A percentile compares a stretch with the other conserved stretches of the same genome.
These are phyloP conservation scores for Sminthopsis crassicaudata DNA, from an alignment of 2,113 vertebrate genomes.

Conservation along the genomic window DNA sequence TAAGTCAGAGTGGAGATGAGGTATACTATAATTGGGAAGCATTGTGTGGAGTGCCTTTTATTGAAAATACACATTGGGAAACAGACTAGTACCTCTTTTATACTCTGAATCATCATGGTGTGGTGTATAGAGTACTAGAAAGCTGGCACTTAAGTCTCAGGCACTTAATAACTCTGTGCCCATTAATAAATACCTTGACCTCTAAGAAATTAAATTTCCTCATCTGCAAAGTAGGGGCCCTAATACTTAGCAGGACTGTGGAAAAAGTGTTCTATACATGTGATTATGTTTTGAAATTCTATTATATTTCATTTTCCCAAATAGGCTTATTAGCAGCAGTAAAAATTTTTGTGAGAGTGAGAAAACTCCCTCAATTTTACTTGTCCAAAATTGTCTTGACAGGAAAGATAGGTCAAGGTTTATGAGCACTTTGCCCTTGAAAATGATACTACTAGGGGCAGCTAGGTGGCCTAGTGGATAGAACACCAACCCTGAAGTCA, in stretches of 20 bases:
- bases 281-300: neutral
- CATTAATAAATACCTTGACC: neutral
- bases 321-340: neutral
- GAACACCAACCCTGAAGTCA: too few species aligned
- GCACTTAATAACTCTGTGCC: neutral
- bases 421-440: constrained; percentile 34
- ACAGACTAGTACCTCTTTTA: neutral
- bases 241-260: neutral
- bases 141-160: neutral
- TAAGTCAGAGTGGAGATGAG: neutral
- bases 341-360: neutral
- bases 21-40: neutral
- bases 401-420: neutral
- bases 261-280: neutral
- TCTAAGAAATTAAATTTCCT: neutral
- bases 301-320: neutral
- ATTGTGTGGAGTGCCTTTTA: neutral
- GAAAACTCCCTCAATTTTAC: neutral
- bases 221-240: neutral
- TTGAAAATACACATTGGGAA: neutral
- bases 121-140: neutral
- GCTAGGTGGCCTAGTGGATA: too few species aligned
- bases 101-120: neutral
- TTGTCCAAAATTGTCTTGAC: neutral
- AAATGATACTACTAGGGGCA: constrained; percentile 2